Conservation (phyloP, 2,113 vertebrate genomes). For the Pao palembangensis region DNA sequence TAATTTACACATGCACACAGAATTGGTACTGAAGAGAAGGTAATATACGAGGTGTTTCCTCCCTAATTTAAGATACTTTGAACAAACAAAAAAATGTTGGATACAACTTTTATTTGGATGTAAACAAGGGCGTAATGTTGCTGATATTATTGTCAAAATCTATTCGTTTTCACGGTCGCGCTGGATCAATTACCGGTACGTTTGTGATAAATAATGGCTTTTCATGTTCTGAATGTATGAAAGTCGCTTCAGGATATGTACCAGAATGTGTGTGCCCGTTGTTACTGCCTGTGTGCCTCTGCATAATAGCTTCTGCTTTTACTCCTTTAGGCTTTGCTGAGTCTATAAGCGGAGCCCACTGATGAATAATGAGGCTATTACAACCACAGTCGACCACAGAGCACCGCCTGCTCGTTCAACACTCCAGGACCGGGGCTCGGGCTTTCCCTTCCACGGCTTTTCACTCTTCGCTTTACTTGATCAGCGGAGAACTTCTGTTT, state of each 20-base stretch:
- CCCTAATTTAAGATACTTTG: neutral
- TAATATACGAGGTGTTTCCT: neutral
- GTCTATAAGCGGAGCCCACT: constrained; percentile 45
- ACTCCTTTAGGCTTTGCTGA: constrained; percentile 44
- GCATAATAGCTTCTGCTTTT: constrained; percentile 27
- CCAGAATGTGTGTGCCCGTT: neutral
- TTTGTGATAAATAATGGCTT: neutral
- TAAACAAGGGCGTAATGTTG: too few relatives aligned
- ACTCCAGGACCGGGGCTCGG: constrained; percentile 33
- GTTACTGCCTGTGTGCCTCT: constrained; percentile 6
- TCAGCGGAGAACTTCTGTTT: constrained; percentile 16
- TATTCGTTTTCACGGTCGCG: too few relatives aligned
- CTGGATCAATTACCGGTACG: neutral
- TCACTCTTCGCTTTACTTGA: constrained; percentile 53
- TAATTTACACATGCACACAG: too few relatives aligned
- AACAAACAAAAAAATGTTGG: too few relatives aligned
- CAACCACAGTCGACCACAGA: constrained; percentile 50
- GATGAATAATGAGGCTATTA: constrained; percentile 71
- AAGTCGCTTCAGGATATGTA: neutral
- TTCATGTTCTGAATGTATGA: neutral
- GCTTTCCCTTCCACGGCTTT: constrained; percentile 51
- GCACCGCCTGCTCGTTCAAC: constrained; percentile 56
- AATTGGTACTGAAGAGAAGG: too few relatives aligned
- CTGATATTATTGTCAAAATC: too few relatives aligned
- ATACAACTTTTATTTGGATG: too few relatives aligned